These are phyloP conservation scores for Zeuzera pyrina DNA, from an alignment of 2,888 invertebrate genomes.

Conservation along the genomic window DNA sequence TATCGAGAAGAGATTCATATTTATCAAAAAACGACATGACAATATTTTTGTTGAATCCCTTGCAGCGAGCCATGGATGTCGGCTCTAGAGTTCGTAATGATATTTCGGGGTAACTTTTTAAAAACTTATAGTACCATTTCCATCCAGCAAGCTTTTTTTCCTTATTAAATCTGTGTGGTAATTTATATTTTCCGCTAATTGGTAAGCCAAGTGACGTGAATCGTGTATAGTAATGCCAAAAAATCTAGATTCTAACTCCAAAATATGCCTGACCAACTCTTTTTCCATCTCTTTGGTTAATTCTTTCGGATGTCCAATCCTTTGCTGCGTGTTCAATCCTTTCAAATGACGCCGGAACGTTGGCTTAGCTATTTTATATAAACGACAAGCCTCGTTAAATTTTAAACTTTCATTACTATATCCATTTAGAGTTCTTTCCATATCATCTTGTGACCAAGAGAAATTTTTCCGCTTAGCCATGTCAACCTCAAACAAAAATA, in stretches of 20 bases:
- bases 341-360: too few species aligned
- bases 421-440: conserved; percentile 8
- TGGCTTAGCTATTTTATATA: too few species aligned
- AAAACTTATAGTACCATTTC: conserved; percentile 12
- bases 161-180: conserved; percentile 11
- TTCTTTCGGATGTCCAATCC: conserved; percentile 12
- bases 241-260: conserved; percentile 10
- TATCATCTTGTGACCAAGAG: conserved; percentile 7
- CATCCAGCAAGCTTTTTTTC: conserved; percentile 10
- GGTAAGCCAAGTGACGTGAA: conserved; percentile 6
- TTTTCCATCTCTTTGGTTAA: conserved; percentile 12
- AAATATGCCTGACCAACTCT: conserved; percentile 10
- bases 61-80: conserved; percentile 7
- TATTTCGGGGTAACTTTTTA: conserved; percentile 12
- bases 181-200: conserved; percentile 10
- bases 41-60: conserved; percentile 11
- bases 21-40: conserved; percentile 12
- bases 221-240: conserved; percentile 11
- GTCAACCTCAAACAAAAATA: neutral
- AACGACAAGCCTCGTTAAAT: conserved; percentile 11
- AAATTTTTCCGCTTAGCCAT: conserved; percentile 2
- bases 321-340: conserved; percentile 8
- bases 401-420: conserved; percentile 6
- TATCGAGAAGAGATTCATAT: conserved; percentile 5
- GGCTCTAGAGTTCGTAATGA: conserved; percentile 14